These are phyloP conservation scores for Trachemys scripta DNA, from an alignment of 2,113 vertebrate genomes.

Conservation along the genomic window DNA sequence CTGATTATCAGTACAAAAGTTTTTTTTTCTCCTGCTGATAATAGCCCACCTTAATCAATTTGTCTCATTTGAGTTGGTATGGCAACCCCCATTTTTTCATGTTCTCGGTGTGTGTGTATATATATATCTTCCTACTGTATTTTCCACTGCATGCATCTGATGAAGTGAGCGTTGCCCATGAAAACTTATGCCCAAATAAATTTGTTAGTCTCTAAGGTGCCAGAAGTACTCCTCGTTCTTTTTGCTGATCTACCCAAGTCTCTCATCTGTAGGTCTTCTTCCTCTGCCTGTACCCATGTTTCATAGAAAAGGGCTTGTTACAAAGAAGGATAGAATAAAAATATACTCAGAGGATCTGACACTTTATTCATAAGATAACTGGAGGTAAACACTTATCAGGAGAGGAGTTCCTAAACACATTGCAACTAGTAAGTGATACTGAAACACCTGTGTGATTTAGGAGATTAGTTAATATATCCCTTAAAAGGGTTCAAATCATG, in stretches of 20 bases:
- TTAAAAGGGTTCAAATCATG: neutral
- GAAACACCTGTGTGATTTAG: neutral
- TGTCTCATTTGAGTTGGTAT: too few species aligned
- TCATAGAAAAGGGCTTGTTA: neutral
- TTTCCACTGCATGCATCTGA: too few species aligned
- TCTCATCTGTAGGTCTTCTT: neutral
- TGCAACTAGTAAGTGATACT: neutral
- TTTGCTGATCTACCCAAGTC: neutral
- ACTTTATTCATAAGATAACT: neutral
- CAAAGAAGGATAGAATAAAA: conserved; percentile 17
- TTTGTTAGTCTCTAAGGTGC: too few species aligned
- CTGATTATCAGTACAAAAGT: too few species aligned
- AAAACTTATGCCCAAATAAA: too few species aligned
- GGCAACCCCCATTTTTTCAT: too few species aligned
- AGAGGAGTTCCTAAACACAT: neutral
- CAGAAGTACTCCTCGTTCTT: too few species aligned
- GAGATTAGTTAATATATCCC: neutral
- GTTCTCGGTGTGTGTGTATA: too few species aligned
- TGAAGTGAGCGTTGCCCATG: too few species aligned
- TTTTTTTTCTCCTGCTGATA: too few species aligned
- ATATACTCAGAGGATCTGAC: neutral
- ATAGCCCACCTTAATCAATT: too few species aligned
- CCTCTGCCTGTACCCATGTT: neutral
- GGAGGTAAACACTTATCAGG: neutral
- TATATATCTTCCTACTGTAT: too few species aligned